Percentiles rank a stretch among this genome's conserved stretches.
These are phyloP conservation scores for Sesia bembeciformis DNA, from an alignment of 2,888 invertebrate genomes.

Conservation along the genomic window DNA sequence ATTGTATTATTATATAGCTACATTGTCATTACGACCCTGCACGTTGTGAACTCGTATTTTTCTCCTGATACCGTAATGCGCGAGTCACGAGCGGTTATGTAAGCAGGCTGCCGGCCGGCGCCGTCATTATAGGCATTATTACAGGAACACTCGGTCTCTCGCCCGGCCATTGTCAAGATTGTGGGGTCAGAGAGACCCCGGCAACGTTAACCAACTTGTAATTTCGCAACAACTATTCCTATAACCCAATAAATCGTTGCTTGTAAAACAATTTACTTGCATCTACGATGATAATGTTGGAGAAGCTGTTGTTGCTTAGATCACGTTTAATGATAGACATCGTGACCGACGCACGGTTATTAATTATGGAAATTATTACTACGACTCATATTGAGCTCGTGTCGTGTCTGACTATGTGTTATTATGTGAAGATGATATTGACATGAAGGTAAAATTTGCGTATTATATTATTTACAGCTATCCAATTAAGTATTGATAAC, in stretches of 20 bases:
- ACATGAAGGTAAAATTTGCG: background rate
- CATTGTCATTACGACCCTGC: slow-evolving; percentile 29
- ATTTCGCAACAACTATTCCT: slow-evolving; percentile 61
- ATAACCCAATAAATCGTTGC: slow-evolving; percentile 62
- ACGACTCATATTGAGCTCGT: slow-evolving; percentile 32
- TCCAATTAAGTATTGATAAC: too few species aligned
- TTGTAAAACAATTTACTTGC: slow-evolving; percentile 62
- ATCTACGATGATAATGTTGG: slow-evolving; percentile 26
- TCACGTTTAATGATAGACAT: slow-evolving; percentile 49
- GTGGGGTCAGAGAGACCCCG: slow-evolving; percentile 62
- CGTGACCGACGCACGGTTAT: slow-evolving; percentile 55
- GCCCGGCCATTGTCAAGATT: slow-evolving; percentile 70
- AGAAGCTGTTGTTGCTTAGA: slow-evolving; percentile 28
- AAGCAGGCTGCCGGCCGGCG: slow-evolving; percentile 65
- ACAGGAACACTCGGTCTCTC: slow-evolving; percentile 53
- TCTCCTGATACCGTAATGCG: slow-evolving; percentile 68
- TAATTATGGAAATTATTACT: slow-evolving; percentile 60
- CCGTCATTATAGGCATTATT: slow-evolving; percentile 68
- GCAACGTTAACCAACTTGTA: slow-evolving; percentile 52
- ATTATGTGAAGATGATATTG: background rate
- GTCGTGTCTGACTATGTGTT: slow-evolving; percentile 21
- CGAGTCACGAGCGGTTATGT: slow-evolving; percentile 73
- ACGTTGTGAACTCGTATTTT: slow-evolving; percentile 50
- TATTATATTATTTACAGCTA: too few species aligned
- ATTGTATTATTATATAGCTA: background rate